A percentile compares a stretch with the other conserved stretches of the same genome.
Conservation (phyloP, 2,797 vertebrate genomes). For the Gila robusta region DNA sequence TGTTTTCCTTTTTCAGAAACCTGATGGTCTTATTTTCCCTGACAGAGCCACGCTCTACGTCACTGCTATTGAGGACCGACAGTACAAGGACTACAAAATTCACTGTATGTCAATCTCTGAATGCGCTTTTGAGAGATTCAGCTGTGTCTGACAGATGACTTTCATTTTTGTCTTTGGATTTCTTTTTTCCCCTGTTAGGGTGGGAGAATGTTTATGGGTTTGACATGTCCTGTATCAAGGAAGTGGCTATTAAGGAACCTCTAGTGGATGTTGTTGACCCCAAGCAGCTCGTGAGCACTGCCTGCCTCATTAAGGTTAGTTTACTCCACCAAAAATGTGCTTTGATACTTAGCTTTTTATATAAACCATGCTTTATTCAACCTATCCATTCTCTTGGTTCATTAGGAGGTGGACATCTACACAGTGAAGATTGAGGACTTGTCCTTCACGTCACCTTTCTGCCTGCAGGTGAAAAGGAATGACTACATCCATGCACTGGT, state of each 20-base stretch:
- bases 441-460: conserved; percentile 94
- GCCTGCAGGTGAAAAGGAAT: conserved; percentile 94
- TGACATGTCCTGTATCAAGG: conserved; percentile 96
- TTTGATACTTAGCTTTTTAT: too few relatives aligned
- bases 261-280: conserved; percentile 94
- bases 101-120: conserved; percentile 82
- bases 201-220: conserved; percentile 97
- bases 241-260: conserved; percentile 93
- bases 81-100: conserved; percentile 97
- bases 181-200: conserved; percentile 74
- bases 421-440: conserved; percentile 93
- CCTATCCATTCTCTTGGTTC: not conserved
- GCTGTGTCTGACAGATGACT: not conserved
- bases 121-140: not conserved
- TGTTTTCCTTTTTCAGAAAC: conserved; percentile 75
- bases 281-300: conserved; percentile 91
- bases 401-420: conserved; percentile 95
- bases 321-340: too few relatives aligned
- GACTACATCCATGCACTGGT: conserved; percentile 94
- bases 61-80: conserved; percentile 92
- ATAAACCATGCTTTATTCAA: not conserved
- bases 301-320: conserved; percentile 92
- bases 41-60: conserved; percentile 92
- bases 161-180: not conserved
- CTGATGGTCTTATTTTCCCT: conserved; percentile 93